These are phyloP conservation scores for Lobophora halterata DNA, from an alignment of 2,888 invertebrate genomes.

Conservation along the genomic window DNA sequence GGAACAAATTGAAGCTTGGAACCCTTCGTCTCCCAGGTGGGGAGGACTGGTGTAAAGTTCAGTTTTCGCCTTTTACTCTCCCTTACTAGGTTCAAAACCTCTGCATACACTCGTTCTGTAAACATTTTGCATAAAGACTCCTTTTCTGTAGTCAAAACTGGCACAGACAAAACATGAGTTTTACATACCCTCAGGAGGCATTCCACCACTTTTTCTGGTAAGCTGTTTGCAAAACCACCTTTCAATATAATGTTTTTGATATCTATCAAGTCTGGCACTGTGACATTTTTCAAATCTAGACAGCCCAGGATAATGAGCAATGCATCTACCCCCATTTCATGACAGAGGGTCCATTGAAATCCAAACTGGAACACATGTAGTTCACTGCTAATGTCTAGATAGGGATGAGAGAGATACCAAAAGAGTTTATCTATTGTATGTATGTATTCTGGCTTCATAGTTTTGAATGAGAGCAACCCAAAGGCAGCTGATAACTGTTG, in stretches of 20 bases:
- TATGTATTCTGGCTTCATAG: constrained; percentile 53
- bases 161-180: constrained; percentile 32
- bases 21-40: constrained; percentile 49
- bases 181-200: constrained; percentile 44
- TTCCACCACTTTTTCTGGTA: constrained; percentile 52
- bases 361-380: constrained; percentile 65
- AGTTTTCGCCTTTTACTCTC: constrained; percentile 47
- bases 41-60: constrained; percentile 45
- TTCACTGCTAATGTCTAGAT: constrained; percentile 53
- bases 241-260: constrained; percentile 42
- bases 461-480: constrained; percentile 57
- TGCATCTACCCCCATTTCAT: constrained; percentile 53
- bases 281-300: constrained; percentile 53
- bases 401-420: constrained; percentile 70
- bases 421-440: constrained; percentile 52
- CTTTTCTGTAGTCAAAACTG: constrained; percentile 36
- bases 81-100: constrained; percentile 47
- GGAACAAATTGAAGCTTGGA: constrained; percentile 41
- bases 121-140: constrained; percentile 42
- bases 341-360: constrained; percentile 51
- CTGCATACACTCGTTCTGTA: constrained; percentile 56
- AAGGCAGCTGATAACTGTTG: constrained; percentile 49
- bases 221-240: constrained; percentile 45
- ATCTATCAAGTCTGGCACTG: constrained; percentile 41
- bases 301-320: constrained; percentile 58